Conservation (phyloP, 2,797 vertebrate genomes). For the Channa striata region DNA sequence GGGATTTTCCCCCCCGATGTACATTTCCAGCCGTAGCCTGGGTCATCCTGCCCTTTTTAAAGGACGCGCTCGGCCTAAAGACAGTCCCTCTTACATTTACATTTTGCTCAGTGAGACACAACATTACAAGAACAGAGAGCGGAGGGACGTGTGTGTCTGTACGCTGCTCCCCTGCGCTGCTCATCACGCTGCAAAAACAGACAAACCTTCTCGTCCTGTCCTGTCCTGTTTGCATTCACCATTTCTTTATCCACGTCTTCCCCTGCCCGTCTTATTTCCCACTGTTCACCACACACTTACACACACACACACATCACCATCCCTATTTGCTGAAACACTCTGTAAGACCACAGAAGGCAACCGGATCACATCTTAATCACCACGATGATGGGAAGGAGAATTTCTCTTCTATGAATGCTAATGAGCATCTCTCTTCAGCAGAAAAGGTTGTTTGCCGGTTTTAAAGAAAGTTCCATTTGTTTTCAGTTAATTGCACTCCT, state of each 20-base stretch:
- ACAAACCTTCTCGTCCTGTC: background rate
- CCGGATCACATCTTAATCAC: conserved; percentile 63
- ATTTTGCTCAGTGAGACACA: conserved; percentile 41
- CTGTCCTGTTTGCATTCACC: conserved; percentile 26
- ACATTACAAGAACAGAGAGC: conserved; percentile 7
- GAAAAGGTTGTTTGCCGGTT: conserved; percentile 32
- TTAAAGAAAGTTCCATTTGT: conserved; percentile 22
- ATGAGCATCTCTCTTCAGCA: conserved; percentile 29
- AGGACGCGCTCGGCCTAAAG: conserved; percentile 49
- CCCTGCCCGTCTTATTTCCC: background rate
- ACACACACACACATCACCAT: conserved; percentile 12
- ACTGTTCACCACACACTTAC: background rate
- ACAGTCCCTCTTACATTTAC: conserved; percentile 40
- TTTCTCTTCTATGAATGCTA: conserved; percentile 38
- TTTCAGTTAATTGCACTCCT: conserved; percentile 7
- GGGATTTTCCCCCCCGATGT: background rate
- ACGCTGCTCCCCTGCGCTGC: conserved; percentile 2
- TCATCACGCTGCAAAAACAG: conserved; percentile 22
- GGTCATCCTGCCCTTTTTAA: conserved; percentile 53
- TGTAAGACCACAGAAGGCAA: conserved; percentile 44
- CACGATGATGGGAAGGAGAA: conserved; percentile 37
- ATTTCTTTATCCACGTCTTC: background rate
- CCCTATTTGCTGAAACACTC: conserved; percentile 53
- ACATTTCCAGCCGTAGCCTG: conserved; percentile 42
- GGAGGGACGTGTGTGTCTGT: conserved; percentile 3